Evolutionary conservation across 2,113 vertebrate genomes (phyloP).

Genomic region (Perccottus glenii): DNA sequence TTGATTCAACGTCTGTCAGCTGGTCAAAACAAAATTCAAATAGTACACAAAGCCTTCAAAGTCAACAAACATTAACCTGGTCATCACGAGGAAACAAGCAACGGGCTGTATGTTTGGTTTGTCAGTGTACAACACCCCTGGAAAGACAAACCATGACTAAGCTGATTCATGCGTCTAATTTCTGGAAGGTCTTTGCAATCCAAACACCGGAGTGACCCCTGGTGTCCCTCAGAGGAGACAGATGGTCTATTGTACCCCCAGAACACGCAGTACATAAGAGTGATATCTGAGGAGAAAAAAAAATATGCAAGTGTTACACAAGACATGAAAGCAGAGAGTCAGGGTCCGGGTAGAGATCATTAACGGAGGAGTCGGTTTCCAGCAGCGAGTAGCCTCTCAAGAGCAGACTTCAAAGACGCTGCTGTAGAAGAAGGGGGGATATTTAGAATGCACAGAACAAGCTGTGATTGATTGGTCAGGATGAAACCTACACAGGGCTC

Average conservation of each 20-base stretch:
- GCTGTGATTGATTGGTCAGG: constrained; percentile 28
- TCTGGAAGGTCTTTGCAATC: constrained; percentile 24
- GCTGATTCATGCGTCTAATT: constrained; percentile 34
- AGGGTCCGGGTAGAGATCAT: constrained; percentile 63
- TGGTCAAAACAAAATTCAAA: constrained; percentile 1
- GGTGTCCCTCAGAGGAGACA: constrained; percentile 14
- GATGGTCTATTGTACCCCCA: constrained; percentile 36
- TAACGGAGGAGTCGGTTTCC: constrained; percentile 67
- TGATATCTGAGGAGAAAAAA: constrained; percentile 46
- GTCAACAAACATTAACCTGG: constrained; percentile 10
- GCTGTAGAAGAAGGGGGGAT: constrained; percentile 36
- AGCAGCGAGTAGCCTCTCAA: constrained; percentile 64
- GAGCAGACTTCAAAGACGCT: constrained; percentile 70
- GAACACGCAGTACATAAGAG: constrained; percentile 29
- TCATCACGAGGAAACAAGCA: background rate
- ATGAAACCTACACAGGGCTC: constrained; percentile 15
- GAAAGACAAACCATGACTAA: constrained; percentile 11
- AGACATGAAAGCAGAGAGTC: constrained; percentile 68
- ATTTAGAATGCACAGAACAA: constrained; percentile 40
- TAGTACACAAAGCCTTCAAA: constrained; percentile 3
- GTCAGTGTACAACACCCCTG: background rate
- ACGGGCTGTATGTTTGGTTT: background rate
- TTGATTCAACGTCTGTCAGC: constrained; percentile 16
- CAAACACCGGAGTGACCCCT: background rate
- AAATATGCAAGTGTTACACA: constrained; percentile 52